A percentile compares a stretch with the other conserved stretches of the same genome.
Conservation (phyloP, 2,797 vertebrate genomes). For the Sebastes cheni region DNA sequence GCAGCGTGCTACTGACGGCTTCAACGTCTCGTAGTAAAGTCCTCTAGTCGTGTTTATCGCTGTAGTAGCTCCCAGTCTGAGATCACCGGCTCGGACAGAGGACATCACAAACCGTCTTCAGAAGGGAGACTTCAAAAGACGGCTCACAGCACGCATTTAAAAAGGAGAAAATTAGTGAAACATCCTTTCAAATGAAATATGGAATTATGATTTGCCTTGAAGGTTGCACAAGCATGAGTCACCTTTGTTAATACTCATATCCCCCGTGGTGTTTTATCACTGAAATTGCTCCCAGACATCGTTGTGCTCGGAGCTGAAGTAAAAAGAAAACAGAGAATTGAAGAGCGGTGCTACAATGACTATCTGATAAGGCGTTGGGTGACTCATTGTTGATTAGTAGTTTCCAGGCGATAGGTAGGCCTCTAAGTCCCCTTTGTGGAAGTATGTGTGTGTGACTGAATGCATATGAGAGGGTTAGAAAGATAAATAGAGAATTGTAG, state of each 20-base stretch:
- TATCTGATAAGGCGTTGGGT: constrained; percentile 64
- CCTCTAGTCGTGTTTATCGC: constrained; percentile 5
- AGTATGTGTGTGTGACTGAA: constrained; percentile 3
- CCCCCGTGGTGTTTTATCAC: constrained; percentile 59
- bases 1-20: constrained; percentile 1
- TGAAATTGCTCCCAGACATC: constrained; percentile 50
- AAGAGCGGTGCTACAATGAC: constrained; percentile 43
- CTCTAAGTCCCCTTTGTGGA: constrained; percentile 24
- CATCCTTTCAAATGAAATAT: constrained; percentile 58
- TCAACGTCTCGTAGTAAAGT: constrained; percentile 12
- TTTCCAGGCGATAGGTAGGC: constrained; percentile 42
- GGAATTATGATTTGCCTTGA: constrained; percentile 51
- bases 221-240: constrained; percentile 63
- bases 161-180: constrained; percentile 54
- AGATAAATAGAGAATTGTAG: constrained; percentile 12
- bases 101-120: constrained; percentile 32
- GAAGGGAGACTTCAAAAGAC: constrained; percentile 59
- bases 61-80: constrained; percentile 1
- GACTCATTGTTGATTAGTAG: constrained; percentile 66
- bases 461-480: constrained; percentile 1
- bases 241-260: constrained; percentile 62
- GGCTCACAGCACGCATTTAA: constrained; percentile 31
- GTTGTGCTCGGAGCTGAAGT: constrained; percentile 24
- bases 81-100: constrained; percentile 17
- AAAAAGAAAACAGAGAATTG: constrained; percentile 34